A percentile compares a stretch with the other conserved stretches of the same genome.
Evolutionary conservation across 2,888 invertebrate genomes (phyloP).

Genomic region (Athripsodes cinereus): DNA sequence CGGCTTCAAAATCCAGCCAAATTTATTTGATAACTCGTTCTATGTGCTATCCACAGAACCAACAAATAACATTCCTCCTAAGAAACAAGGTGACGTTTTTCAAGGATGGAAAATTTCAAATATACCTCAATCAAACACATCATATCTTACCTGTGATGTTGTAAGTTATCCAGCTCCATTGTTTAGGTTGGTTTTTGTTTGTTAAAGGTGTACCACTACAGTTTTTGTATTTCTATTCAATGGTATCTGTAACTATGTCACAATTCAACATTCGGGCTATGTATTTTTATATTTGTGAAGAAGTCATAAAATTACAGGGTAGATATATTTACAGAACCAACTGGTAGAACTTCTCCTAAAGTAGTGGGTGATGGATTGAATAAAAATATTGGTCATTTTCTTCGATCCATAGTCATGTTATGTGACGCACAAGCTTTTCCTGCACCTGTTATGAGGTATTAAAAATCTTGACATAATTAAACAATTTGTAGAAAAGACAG

Average conservation of each 20-base stretch:
- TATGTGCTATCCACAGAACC: slow-evolving; percentile 37
- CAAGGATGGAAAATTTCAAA: slow-evolving; percentile 58
- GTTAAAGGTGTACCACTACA: background rate
- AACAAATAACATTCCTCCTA: slow-evolving; percentile 57
- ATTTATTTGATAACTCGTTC: slow-evolving; percentile 5
- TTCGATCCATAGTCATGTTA: slow-evolving; percentile 56
- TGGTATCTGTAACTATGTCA: no score
- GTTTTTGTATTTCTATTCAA: no score
- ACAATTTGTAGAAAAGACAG: no score
- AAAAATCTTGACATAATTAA: no score
- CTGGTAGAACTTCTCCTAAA: slow-evolving; percentile 65
- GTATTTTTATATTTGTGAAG: background rate
- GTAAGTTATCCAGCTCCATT: slow-evolving; percentile 63
- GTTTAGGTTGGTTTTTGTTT: slow-evolving; percentile 56
- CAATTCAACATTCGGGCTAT: slow-evolving; percentile 16
- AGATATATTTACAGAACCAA: slow-evolving; percentile 50
- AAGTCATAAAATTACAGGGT: background rate
- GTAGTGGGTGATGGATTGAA: slow-evolving; percentile 57
- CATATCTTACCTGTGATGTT: slow-evolving; percentile 61
- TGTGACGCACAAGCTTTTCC: slow-evolving; percentile 78
- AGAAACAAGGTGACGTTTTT: slow-evolving; percentile 52
- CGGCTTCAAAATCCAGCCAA: slow-evolving; percentile 17
- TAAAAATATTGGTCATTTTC: slow-evolving; percentile 45
- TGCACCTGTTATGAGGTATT: slow-evolving; percentile 70
- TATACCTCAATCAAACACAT: slow-evolving; percentile 45